Evolutionary conservation across 2,888 invertebrate genomes (phyloP).

Genomic region (Sinotaia quadrata): DNA sequence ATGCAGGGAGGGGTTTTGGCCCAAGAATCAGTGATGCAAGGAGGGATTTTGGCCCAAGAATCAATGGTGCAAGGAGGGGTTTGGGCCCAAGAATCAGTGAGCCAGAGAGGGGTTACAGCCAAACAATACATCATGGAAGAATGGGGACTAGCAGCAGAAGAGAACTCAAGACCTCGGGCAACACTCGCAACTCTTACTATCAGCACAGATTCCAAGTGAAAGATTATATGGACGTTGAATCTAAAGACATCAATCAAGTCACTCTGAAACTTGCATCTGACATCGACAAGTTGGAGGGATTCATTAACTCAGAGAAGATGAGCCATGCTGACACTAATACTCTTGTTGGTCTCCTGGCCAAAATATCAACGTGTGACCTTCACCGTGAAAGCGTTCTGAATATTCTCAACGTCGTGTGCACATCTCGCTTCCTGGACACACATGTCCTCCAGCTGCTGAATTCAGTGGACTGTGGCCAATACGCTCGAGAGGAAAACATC

Average conservation of each 20-base stretch:
- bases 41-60: no score
- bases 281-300: conserved; percentile 18
- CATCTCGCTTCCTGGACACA: conserved; percentile 27
- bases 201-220: no score
- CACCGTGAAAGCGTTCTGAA: conserved; percentile 30
- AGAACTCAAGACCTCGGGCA: no score
- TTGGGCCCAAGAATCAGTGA: no score
- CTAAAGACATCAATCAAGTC: conserved; percentile 23
- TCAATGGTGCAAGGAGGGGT: no score
- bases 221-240: not conserved
- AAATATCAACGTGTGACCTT: conserved; percentile 19
- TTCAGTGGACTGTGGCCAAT: not conserved
- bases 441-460: conserved; percentile 17
- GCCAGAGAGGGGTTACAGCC: no score
- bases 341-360: conserved; percentile 14
- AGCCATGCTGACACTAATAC: conserved; percentile 20
- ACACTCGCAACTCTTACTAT: no score
- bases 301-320: conserved; percentile 16
- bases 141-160: no score
- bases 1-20: no score
- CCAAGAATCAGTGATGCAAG: no score
- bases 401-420: conserved; percentile 25
- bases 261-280: conserved; percentile 27
- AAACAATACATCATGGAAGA: no score
- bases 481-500: not conserved